phyloP scores from a whole-genome alignment of 1,140 invertebrate genomes.

The Drosophila nigrodunni region DNA sequence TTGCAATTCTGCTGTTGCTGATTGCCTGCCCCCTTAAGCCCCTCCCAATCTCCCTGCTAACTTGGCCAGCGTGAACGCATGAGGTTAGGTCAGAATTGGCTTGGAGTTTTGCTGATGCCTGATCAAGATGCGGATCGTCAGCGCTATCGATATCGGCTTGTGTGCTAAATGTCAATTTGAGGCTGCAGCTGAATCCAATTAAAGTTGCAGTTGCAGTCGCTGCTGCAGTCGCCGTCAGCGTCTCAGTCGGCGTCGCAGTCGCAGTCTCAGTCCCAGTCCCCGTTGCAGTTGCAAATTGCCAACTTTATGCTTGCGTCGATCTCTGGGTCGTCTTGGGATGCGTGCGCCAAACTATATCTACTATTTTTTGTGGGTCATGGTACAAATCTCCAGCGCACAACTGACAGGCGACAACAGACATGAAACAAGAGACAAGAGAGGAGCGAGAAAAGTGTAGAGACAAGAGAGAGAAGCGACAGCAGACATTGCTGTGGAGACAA shows the following conservation, averaged over 20 bases:
- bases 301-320: conserved; percentile 22
- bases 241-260: no score
- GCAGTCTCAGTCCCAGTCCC: conserved; percentile 8
- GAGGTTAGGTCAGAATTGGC: conserved; percentile 71
- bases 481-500: conserved; percentile 6
- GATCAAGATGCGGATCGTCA: conserved; percentile 23
- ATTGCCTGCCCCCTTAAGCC: conserved; percentile 1
- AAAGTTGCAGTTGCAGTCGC: conserved; percentile 48
- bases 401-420: conserved; percentile 57
- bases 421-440: not conserved
- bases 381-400: conserved; percentile 63
- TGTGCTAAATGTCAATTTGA: conserved; percentile 83
- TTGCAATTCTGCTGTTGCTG: conserved; percentile 41
- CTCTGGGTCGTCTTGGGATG: conserved; percentile 65
- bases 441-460: not conserved
- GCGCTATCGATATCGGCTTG: conserved; percentile 24
- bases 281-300: conserved; percentile 77
- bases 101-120: conserved; percentile 6
- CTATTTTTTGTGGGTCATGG: conserved; percentile 71
- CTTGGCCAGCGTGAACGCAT: conserved; percentile 47
- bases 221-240: conserved; percentile 4
- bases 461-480: not conserved
- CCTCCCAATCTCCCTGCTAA: not conserved
- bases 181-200: conserved; percentile 75
- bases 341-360: conserved; percentile 71